A percentile compares a stretch with the other conserved stretches of the same genome.
Conservation (phyloP, 1,140 invertebrate genomes). For the Prorops nasuta region DNA sequence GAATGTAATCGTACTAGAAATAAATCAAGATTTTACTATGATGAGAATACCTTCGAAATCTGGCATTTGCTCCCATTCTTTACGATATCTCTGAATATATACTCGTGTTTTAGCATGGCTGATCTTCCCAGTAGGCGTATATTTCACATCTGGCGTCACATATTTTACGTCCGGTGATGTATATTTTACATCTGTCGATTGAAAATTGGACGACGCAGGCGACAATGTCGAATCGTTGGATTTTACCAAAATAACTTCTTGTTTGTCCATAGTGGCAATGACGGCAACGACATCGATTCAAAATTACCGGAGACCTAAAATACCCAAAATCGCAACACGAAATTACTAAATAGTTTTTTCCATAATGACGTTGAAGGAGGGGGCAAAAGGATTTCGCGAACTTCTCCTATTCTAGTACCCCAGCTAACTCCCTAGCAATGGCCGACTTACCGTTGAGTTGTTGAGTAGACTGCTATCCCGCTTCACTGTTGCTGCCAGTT, state of each 20-base stretch:
- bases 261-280: no score
- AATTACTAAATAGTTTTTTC: slow-evolving; percentile 54
- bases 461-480: no score
- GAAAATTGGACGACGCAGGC: no score
- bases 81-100: slow-evolving; percentile 61
- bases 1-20: no score
- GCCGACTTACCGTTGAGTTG: no score
- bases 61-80: slow-evolving; percentile 60
- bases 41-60: slow-evolving; percentile 65
- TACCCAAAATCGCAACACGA: slow-evolving; percentile 41
- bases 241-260: no score
- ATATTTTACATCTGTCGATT: not conserved
- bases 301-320: slow-evolving; percentile 25
- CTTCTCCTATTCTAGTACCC: slow-evolving; percentile 28
- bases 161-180: no score
- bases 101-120: slow-evolving; percentile 54
- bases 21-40: no score
- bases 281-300: no score
- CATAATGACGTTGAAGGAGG: slow-evolving; percentile 18
- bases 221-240: no score
- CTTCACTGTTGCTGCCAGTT: no score
- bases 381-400: slow-evolving; percentile 23
- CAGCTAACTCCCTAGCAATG: slow-evolving; percentile 42
- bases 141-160: slow-evolving; percentile 13
- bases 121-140: slow-evolving; percentile 54